phyloP scores from a whole-genome alignment of 2,888 invertebrate species.

The Caenorhabditis doughertyi region DNA sequence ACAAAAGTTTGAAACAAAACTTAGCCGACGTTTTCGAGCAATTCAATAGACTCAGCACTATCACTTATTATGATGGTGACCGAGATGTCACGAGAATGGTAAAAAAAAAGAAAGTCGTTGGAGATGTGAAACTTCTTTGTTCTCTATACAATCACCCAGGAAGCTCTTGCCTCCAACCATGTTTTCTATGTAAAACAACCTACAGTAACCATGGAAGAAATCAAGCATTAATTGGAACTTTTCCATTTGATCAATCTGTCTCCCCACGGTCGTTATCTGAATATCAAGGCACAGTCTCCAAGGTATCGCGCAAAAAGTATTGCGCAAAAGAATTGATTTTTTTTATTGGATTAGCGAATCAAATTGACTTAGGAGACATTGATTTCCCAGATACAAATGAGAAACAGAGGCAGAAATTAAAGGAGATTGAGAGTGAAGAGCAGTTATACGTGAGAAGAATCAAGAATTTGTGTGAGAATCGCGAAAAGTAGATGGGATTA shows the following conservation, averaged over 20 bases:
- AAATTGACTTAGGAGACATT: neutral
- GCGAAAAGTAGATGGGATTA: too few relatives aligned
- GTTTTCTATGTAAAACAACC: neutral
- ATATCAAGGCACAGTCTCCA: neutral
- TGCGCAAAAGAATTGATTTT: neutral
- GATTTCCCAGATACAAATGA: neutral
- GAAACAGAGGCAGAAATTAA: neutral
- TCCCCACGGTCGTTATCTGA: too few relatives aligned
- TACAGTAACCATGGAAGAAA: neutral
- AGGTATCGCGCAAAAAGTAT: neutral
- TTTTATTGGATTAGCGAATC: neutral
- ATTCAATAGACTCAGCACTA: neutral
- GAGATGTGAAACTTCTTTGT: neutral
- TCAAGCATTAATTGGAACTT: neutral
- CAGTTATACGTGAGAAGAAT: neutral
- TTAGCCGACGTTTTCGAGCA: neutral
- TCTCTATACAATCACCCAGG: neutral
- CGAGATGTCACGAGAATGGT: neutral
- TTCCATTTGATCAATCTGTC: neutral
- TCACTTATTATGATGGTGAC: neutral
- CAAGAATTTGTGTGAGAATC: too few relatives aligned
- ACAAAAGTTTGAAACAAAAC: neutral
- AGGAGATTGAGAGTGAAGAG: neutral
- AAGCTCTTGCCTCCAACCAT: neutral
- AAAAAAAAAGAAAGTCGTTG: neutral